Base-by-base conservation (phyloP, 2,797 vertebrate genomes). In the Urophycis tenuis region DNA sequence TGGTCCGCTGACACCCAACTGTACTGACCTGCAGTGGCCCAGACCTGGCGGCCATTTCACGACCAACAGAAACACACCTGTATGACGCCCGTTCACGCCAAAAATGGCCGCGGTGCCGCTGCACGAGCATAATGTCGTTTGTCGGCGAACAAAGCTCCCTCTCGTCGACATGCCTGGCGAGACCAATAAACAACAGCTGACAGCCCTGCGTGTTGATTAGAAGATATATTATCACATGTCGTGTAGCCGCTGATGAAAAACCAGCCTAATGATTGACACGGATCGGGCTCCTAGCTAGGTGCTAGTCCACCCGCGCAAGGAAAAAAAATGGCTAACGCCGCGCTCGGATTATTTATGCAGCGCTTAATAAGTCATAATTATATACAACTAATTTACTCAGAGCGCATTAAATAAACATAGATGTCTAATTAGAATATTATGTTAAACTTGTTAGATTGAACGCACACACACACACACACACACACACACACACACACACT, bases 281-380 rank as follows among this genome's bases (percentile, higher is more conserved):
- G 88, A 92, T 91, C 87, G 70, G 82, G 88, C 86, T 87, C 87
- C 89, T 91, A 90, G 90, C 90, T 92, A 88, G 86, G 85, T 85
- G 67, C 67, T 81, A 78, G 53, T 60, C 79, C 17, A 83, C 88
- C 82, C 86, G 81, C 82, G 81, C 79, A 25, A 60, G 53, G 25
- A 53, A 53, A 7, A 53, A n/a, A 53, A 53, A 53, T 7, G n/a
- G 80, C 85, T 81, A 81, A 80, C 79, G 75, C 17, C 3, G 80
- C 49, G 79, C 88, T 80, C 81, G 84, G 79, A 76, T 87, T 90
- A 92, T 91, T 91, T 91, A 90, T 88, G 85, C 86, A 82, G 84
- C 88, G 84, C 87, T 91, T 93, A 93, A 93, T 93, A 91, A 91
- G 88, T 88, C 87, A 88, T 91, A 88, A 92, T 92, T 91, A 92